These are phyloP conservation scores for Limanda limanda DNA, from an alignment of 2,113 vertebrate genomes.

Conservation along the genomic window DNA sequence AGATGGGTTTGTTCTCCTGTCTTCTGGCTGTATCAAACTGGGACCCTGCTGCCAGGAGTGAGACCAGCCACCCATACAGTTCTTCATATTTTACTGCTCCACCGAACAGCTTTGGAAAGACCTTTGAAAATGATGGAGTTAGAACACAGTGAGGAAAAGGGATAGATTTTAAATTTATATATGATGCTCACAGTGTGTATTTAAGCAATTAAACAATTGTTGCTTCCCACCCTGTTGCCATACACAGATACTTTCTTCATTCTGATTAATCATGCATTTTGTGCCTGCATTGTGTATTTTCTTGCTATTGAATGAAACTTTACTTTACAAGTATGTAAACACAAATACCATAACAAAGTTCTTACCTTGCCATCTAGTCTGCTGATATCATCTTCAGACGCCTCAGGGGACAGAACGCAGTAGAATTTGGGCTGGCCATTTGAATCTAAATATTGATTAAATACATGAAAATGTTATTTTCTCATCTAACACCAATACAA, in stretches of 20 bases:
- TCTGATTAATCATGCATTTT: too few relatives aligned
- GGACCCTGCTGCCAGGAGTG: slow-evolving; percentile 91
- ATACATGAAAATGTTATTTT: slow-evolving; percentile 11
- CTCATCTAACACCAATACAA: neutral
- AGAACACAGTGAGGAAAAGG: neutral
- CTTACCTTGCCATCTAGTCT: slow-evolving; percentile 90
- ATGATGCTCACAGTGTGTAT: neutral
- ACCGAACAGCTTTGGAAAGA: slow-evolving; percentile 92
- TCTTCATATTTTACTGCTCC: slow-evolving; percentile 90
- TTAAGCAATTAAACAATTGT: neutral
- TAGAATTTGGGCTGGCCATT: slow-evolving; percentile 95
- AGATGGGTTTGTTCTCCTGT: slow-evolving; percentile 91
- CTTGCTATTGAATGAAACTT: too few relatives aligned
- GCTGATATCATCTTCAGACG: slow-evolving; percentile 93
- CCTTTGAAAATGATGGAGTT: slow-evolving; percentile 73
- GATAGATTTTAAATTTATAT: neutral
- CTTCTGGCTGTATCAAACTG: slow-evolving; percentile 92
- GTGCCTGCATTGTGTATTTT: too few relatives aligned
- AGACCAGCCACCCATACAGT: slow-evolving; percentile 89
- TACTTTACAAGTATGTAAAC: too few relatives aligned
- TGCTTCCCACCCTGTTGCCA: too few relatives aligned
- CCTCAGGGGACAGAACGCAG: slow-evolving; percentile 93
- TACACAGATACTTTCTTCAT: too few relatives aligned
- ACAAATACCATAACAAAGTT: neutral
- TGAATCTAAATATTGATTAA: slow-evolving; percentile 81